Evolutionary conservation across 2,797 vertebrate species (phyloP), one percentile per base, ranked within the genome.

Genomic region (Mastacembelus armatus): DNA sequence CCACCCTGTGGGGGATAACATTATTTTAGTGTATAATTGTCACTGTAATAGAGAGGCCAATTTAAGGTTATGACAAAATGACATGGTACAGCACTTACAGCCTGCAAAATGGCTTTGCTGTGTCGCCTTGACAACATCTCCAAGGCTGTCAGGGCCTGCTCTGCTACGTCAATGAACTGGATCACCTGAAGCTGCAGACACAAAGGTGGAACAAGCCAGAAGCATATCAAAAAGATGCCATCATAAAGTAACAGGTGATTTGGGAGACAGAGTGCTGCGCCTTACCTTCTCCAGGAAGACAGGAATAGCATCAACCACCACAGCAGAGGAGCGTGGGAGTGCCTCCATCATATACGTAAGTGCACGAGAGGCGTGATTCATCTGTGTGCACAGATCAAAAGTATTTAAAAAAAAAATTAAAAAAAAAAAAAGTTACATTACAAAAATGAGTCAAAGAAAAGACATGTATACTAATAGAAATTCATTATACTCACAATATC

Each of bases 261-360:
- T 56, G 3, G 30, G 18, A 44, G 4, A 4, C 15, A 19, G 36
- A 60, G 4, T 4, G 1, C 2, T 3, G 4, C 0, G 10, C 45
- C 63, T 89, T 92, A 99, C 98, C 95, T 99, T 99, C 91, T 99
- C 97, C 92, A 99, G 93, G 93, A 99, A 99, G 89, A 99, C 98
- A 67, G 98, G 98, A 91, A 99, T 99, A 52, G 98, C 98, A 84
- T 99, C 98, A 15, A 99, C 98, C 44, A 99, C 98, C 59, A 99
- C 98, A 75, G 98, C 98, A 73, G 98, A 99, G 29, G 98, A 99
- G 39, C 98, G 95, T 26, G 98, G 98, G 84, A 99, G 94, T 15
- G 98, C 98, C 93, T 99, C 98, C 98, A 99, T 99, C 98, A 99
- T 99, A 22, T 99, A 99, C 0, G 98, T 99, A 93, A 99, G 96